Evolutionary conservation across 2,797 vertebrate genomes (phyloP), one percentile per base, ranked within the genome.

Genomic region (Acanthis flammea): DNA sequence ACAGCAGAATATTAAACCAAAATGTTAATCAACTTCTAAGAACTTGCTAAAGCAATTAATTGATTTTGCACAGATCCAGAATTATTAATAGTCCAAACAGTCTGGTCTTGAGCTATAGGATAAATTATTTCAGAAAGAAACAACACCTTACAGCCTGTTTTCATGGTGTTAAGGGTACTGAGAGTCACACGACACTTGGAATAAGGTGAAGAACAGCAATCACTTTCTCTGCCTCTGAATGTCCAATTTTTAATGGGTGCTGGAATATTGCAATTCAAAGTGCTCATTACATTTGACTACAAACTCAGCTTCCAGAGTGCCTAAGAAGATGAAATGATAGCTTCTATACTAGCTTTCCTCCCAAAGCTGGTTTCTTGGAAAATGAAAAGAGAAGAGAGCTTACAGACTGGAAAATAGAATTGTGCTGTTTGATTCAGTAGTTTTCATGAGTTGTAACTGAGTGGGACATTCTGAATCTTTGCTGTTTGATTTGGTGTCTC

Each of bases 261-360:
- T 53, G 42, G 11, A 84, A 71, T 63, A 71, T 0, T 39, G 14
- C 13, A 41, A 90, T 45, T 17, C 47, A 65, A 70, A 65, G 11
- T 0, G 0, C 19, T 57, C 54, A 21, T 4, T 44, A 72, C 30
- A 24, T n/a, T 10, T 3, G 9, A 48, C 21, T 39, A 77, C 21
- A 73, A 62, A 21, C 5, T 28, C 31, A 77, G 44, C 17, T 71
- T 83, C 57, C 44, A 51, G 9, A 21, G n/a, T 6, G 8, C 15
- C 14, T 9, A 14, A 81, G 24, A 73, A 62, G 7, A 88, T 1
- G 1, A 79, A 13, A 73, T 60, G 14, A 81, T 2, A 86, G 28
- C 3, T 66, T 84, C 33, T 61, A 30, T 14, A 14, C 6, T 13
- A 45, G 39, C 16, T 79, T 61, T 72, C 3, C 21, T 54, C 21